phyloP scores from a whole-genome alignment of 2,113 vertebrate genomes.

The Casuarius casuarius region DNA sequence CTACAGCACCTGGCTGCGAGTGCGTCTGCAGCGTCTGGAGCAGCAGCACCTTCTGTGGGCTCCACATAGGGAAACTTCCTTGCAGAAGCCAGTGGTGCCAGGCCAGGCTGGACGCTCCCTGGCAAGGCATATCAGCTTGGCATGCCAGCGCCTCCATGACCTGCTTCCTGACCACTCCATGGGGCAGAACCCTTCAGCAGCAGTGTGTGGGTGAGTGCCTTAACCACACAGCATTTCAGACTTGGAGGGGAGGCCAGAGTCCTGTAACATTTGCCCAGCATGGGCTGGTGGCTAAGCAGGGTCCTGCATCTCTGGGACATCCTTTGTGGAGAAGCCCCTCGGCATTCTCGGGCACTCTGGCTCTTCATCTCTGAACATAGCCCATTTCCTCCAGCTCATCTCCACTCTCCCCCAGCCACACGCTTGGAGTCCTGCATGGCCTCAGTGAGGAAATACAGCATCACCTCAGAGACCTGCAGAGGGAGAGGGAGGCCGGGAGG shows the following conservation, averaged over 20 bases:
- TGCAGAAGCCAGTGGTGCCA: background rate
- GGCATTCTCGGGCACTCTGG: accelerated
- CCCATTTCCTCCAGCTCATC: background rate
- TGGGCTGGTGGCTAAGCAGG: background rate
- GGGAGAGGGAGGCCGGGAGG: slow-evolving; percentile 67
- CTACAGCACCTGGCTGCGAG: background rate
- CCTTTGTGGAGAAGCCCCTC: background rate
- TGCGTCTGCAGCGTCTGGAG: slow-evolving; percentile 43
- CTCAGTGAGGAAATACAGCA: slow-evolving; percentile 70
- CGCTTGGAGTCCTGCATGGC: slow-evolving; percentile 49
- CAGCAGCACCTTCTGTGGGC: slow-evolving; percentile 47
- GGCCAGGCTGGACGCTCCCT: slow-evolving; percentile 51
- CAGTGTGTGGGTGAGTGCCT: slow-evolving; percentile 59
- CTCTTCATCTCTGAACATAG: background rate
- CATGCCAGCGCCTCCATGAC: slow-evolving; percentile 37
- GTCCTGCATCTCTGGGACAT: background rate
- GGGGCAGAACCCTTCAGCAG: background rate
- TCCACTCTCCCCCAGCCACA: slow-evolving; percentile 59
- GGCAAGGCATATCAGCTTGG: slow-evolving; percentile 54
- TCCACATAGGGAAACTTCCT: slow-evolving; percentile 48
- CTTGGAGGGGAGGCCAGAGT: background rate
- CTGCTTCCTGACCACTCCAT: background rate
- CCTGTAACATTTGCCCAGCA: background rate
- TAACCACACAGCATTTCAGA: accelerated
- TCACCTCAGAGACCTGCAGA: slow-evolving; percentile 54